phyloP scores from a whole-genome alignment of 2,888 invertebrate genomes.

The Athrips mouffetella region DNA sequence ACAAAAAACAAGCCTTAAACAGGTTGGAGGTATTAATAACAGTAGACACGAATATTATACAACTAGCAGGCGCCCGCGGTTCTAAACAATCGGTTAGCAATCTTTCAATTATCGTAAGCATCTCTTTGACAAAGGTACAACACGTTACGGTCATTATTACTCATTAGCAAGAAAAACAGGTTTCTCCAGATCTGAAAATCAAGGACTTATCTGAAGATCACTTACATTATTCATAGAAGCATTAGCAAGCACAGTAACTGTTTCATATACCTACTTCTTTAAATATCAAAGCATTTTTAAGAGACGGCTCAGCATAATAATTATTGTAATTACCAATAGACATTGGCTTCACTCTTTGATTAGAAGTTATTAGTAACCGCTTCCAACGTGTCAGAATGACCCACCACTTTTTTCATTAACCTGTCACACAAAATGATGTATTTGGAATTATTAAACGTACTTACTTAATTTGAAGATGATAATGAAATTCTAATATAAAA shows the following conservation, averaged over 20 bases:
- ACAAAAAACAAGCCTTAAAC: constrained; percentile 52
- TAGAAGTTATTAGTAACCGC: constrained; percentile 20
- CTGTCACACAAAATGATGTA: constrained; percentile 36
- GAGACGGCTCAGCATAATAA: too few relatives aligned
- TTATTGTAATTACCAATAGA: too few relatives aligned
- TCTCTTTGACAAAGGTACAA: too few relatives aligned
- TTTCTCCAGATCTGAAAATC: too few relatives aligned
- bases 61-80: constrained; percentile 40
- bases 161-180: too few relatives aligned
- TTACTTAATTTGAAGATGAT: constrained; percentile 2
- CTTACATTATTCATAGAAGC: too few relatives aligned
- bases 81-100: background rate
- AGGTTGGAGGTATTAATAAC: constrained; percentile 59
- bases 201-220: too few relatives aligned
- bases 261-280: background rate
- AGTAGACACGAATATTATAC: constrained; percentile 47
- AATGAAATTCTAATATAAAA: constrained; percentile 7
- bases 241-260: too few relatives aligned
- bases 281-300: background rate
- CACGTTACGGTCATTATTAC: background rate
- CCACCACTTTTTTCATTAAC: constrained; percentile 41
- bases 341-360: background rate
- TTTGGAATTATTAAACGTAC: constrained; percentile 31
- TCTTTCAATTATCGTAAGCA: constrained; percentile 14
- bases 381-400: constrained; percentile 36